These are phyloP conservation scores for Dinocampus coccinellae DNA, from an alignment of 2,888 invertebrate species.

Conservation along the genomic window DNA sequence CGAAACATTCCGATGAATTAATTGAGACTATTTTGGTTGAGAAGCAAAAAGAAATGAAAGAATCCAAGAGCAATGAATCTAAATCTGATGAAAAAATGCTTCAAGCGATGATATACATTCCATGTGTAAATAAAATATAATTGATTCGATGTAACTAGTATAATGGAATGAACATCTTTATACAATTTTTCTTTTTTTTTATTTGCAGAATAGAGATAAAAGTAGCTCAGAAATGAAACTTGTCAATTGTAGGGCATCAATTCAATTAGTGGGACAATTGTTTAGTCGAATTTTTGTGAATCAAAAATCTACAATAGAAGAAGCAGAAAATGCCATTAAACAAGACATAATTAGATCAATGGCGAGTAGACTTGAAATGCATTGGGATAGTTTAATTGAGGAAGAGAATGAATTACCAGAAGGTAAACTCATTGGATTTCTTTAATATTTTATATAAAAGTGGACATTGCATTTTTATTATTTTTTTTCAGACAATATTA, in stretches of 20 bases:
- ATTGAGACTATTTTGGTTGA: constrained; percentile 77
- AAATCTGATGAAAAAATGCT: constrained; percentile 70
- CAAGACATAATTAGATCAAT: constrained; percentile 89
- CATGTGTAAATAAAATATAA: constrained; percentile 74
- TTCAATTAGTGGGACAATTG: constrained; percentile 80
- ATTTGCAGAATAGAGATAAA: constrained; percentile 38
- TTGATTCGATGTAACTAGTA: constrained; percentile 36
- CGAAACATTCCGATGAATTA: constrained; percentile 75
- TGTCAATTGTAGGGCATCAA: constrained; percentile 74
- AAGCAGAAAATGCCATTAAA: constrained; percentile 81
- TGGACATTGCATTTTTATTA: not conserved
- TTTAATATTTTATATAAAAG: too few relatives aligned
- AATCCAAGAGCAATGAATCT: constrained; percentile 69
- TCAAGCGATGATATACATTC: constrained; percentile 78
- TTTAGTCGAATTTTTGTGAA: constrained; percentile 84
- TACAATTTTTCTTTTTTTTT: constrained; percentile 42
- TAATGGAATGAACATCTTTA: not conserved
- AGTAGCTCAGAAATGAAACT: constrained; percentile 46
- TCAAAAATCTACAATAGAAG: constrained; percentile 80
- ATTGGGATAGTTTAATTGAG: constrained; percentile 92
- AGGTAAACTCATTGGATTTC: too few relatives aligned
- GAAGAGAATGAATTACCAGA: constrained; percentile 81
- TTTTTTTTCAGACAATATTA: constrained; percentile 75
- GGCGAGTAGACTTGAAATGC: constrained; percentile 88
- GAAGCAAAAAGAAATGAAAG: constrained; percentile 72